phyloP scores from a whole-genome alignment of 2,888 invertebrate genomes.

The Harpagoxenus sublaevis region DNA sequence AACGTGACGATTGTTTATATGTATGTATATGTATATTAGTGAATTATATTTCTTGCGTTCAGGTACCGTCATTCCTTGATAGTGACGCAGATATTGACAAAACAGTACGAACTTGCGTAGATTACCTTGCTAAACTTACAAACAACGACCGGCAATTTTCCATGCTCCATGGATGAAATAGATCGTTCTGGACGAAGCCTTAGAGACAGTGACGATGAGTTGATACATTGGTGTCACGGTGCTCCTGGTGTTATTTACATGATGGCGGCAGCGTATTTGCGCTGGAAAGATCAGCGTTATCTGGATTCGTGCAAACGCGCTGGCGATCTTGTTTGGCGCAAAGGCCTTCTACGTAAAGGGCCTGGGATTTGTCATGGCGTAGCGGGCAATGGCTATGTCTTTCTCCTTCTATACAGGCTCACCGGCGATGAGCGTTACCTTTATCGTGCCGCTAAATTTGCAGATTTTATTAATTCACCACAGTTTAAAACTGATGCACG shows the following conservation, averaged over 20 bases:
- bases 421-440: slow-evolving; percentile 91
- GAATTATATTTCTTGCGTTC: neutral
- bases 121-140: slow-evolving; percentile 91
- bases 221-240: slow-evolving; percentile 97
- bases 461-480: slow-evolving; percentile 90
- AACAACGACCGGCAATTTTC: slow-evolving; percentile 91
- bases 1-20: neutral
- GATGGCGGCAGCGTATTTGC: slow-evolving; percentile 92
- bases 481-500: slow-evolving; percentile 90
- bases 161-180: slow-evolving; percentile 91
- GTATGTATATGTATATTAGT: neutral
- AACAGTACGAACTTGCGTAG: slow-evolving; percentile 90
- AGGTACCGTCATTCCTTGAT: slow-evolving; percentile 87
- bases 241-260: slow-evolving; percentile 94
- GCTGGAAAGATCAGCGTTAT: slow-evolving; percentile 92
- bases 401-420: slow-evolving; percentile 91
- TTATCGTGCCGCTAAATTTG: slow-evolving; percentile 92
- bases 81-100: slow-evolving; percentile 87
- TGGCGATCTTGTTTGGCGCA: slow-evolving; percentile 93
- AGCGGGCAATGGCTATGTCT: slow-evolving; percentile 94
- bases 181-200: slow-evolving; percentile 85
- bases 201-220: slow-evolving; percentile 87
- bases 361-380: slow-evolving; percentile 97
- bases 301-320: slow-evolving; percentile 90
- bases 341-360: slow-evolving; percentile 94